These are phyloP conservation scores for Melanotaenia nigrans DNA, from an alignment of 2,797 vertebrate genomes.

Conservation along the genomic window DNA sequence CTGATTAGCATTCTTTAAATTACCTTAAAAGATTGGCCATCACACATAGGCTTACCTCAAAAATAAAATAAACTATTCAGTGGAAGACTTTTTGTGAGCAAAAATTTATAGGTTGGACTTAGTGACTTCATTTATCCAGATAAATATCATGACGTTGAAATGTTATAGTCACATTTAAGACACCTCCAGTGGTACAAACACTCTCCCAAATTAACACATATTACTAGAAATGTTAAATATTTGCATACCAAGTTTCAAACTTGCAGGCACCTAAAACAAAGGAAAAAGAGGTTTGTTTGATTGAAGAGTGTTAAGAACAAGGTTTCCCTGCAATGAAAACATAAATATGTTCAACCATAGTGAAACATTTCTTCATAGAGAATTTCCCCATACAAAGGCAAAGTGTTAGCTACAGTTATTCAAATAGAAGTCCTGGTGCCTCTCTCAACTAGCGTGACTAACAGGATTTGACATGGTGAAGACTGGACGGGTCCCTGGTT, in stretches of 20 bases:
- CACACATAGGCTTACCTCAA: not conserved
- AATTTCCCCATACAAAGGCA: slow-evolving; percentile 30
- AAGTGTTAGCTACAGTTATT: slow-evolving; percentile 42
- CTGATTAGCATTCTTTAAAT: not conserved
- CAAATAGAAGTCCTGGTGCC: slow-evolving; percentile 50
- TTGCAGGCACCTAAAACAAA: not conserved
- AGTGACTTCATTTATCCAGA: not conserved
- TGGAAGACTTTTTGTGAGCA: not conserved
- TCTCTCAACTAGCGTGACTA: slow-evolving; percentile 67
- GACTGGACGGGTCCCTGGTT: slow-evolving; percentile 57
- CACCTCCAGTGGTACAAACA: not conserved
- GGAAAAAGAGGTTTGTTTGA: no score
- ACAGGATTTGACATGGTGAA: slow-evolving; percentile 70
- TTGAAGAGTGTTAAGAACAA: not conserved
- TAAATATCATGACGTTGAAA: not conserved
- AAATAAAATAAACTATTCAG: not conserved
- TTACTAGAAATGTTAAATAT: not conserved
- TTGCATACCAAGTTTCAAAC: not conserved
- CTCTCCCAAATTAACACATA: not conserved
- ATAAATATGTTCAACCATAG: not conserved
- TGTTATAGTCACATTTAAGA: not conserved
- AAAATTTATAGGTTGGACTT: not conserved
- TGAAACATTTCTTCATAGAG: slow-evolving; percentile 14
- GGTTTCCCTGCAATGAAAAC: not conserved
- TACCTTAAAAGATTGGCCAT: not conserved